These are phyloP conservation scores for Pseudococcus viburni DNA, from an alignment of 2,888 invertebrate genomes.

Conservation along the genomic window DNA sequence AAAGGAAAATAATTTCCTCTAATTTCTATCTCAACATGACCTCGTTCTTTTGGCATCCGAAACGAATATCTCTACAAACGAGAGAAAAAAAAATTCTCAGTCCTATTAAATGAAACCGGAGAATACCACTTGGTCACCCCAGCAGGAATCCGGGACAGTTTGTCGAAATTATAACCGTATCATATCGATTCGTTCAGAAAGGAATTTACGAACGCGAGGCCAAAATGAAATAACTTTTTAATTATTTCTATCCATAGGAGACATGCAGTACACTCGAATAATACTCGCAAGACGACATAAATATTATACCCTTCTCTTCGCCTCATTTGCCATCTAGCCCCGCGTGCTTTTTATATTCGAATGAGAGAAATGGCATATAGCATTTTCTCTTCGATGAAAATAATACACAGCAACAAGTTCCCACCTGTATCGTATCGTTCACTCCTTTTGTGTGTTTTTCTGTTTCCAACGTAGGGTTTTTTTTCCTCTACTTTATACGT, in stretches of 20 bases:
- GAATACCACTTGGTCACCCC: background rate
- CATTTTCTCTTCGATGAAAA: background rate
- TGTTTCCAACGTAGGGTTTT: background rate
- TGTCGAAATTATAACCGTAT: background rate
- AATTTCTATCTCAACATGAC: slow-evolving; percentile 2
- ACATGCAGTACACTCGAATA: background rate
- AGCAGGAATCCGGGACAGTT: background rate
- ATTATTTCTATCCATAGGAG: slow-evolving; percentile 10
- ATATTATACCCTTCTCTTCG: background rate
- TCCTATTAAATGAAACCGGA: background rate
- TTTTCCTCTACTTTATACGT: background rate
- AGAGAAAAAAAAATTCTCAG: background rate
- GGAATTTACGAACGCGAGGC: background rate
- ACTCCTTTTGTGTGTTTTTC: background rate
- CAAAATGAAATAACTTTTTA: slow-evolving; percentile 16
- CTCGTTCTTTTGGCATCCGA: slow-evolving; percentile 1
- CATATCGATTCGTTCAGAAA: background rate
- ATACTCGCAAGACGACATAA: background rate
- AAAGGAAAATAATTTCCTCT: background rate
- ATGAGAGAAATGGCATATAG: background rate
- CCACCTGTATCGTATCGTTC: slow-evolving; percentile 1
- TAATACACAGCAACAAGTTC: slow-evolving; percentile 20
- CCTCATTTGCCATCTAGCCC: background rate
- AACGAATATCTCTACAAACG: background rate
- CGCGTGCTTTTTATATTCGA: background rate